These are phyloP conservation scores for Cancer borealis DNA, from an alignment of 2,888 invertebrate genomes.

Conservation along the genomic window DNA sequence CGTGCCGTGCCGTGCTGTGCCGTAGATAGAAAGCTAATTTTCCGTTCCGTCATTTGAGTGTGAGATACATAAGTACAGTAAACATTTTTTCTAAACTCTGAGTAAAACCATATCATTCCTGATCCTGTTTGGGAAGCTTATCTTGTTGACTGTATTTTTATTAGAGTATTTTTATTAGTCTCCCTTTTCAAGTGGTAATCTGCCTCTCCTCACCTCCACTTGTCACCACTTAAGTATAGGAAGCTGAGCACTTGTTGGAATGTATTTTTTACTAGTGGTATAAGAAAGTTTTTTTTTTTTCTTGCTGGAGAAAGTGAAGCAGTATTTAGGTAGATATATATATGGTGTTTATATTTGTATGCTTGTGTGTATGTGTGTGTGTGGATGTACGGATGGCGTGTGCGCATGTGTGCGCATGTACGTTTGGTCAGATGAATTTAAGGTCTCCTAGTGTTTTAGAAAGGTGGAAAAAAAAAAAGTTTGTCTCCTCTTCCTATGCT, in stretches of 20 bases:
- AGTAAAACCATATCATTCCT: conserved; percentile 14
- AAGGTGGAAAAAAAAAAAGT: background rate
- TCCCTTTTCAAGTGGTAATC: background rate
- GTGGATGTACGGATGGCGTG: background rate
- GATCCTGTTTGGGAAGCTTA: background rate
- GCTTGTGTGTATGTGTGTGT: background rate
- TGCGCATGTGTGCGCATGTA: background rate
- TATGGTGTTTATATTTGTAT: conserved; percentile 39
- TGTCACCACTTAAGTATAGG: background rate
- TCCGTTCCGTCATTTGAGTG: conserved; percentile 16
- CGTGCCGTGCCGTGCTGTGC: too few relatives aligned
- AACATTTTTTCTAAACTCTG: background rate
- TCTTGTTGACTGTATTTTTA: background rate
- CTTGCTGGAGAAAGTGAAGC: background rate
- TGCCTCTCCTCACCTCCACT: background rate
- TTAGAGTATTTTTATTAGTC: background rate
- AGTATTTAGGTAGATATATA: background rate
- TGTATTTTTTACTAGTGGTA: background rate
- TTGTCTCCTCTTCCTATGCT: background rate
- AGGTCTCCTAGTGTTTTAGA: background rate
- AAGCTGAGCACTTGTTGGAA: conserved; percentile 12
- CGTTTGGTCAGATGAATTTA: background rate
- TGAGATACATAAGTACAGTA: background rate
- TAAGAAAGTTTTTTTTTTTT: background rate
- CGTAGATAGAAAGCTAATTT: background rate